Conservation (phyloP, 2,888 invertebrate genomes). For the Halictus quadricinctus region DNA sequence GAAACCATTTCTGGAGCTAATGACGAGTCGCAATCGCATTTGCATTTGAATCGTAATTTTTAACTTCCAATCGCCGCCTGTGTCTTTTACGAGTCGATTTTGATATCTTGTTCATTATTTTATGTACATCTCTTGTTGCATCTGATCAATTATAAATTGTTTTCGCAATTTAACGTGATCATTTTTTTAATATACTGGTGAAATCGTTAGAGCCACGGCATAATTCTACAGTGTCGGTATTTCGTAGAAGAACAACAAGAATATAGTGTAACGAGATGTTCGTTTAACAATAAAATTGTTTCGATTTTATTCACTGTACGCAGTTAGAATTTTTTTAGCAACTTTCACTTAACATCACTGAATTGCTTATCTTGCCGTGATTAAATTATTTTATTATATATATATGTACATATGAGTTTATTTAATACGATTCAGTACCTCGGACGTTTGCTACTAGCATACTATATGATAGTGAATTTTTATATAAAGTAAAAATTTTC, state of each 20-base stretch:
- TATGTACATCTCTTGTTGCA: neutral
- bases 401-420: neutral
- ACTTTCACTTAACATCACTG: neutral
- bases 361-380: neutral
- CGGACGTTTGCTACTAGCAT: too few relatives aligned
- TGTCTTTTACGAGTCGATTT: neutral
- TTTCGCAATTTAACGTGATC: neutral
- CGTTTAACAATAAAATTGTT: neutral
- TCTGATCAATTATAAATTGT: neutral
- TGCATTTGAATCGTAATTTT: neutral
- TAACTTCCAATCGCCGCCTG: neutral
- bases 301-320: neutral
- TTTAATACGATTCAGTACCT: too few relatives aligned
- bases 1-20: slow-evolving; percentile 4
- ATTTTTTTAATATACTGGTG: neutral
- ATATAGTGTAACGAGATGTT: neutral
- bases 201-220: neutral
- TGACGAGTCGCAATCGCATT: neutral
- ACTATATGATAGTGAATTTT: too few relatives aligned
- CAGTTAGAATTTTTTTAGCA: neutral
- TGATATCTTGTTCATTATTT: neutral
- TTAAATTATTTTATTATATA: neutral
- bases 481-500: too few relatives aligned
- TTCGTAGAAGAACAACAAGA: neutral
- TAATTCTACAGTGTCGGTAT: neutral